phyloP scores from a whole-genome alignment of 2,113 vertebrate genomes.

The Dasypus novemcinctus region DNA sequence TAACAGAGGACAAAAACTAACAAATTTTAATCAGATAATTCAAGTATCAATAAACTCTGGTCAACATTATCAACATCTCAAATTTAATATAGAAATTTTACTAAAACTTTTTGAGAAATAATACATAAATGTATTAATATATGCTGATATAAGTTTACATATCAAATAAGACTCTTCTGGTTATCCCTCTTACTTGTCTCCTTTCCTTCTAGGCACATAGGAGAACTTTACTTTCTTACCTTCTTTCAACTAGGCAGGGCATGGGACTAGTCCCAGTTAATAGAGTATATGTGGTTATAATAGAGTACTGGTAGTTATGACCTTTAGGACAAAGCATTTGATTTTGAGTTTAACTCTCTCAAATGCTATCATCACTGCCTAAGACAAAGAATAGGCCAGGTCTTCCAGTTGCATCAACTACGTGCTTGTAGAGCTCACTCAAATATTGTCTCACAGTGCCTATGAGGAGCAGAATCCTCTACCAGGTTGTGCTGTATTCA shows the following conservation, averaged over 20 bases:
- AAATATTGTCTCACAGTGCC: not conserved
- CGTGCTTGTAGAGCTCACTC: not conserved
- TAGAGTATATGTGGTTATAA: not conserved
- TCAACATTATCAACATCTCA: not conserved
- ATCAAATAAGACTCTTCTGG: not conserved
- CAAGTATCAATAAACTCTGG: not conserved
- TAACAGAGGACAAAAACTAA: not conserved
- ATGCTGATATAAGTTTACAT: not conserved
- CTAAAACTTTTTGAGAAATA: not conserved
- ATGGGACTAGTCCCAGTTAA: not conserved
- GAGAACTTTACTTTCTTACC: not conserved
- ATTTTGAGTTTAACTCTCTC: not conserved
- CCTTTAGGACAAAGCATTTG: not conserved
- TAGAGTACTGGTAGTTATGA: not conserved
- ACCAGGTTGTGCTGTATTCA: not conserved
- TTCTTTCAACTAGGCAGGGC: not conserved
- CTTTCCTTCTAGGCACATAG: not conserved
- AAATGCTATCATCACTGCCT: not conserved
- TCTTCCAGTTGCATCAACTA: not conserved
- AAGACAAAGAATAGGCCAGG: not conserved
- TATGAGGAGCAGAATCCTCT: not conserved
- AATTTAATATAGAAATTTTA: not conserved
- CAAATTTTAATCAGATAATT: not conserved
- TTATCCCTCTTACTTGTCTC: not conserved
- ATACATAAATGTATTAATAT: not conserved